Base-by-base conservation (phyloP, 2,797 vertebrate species). In the Kryptolebias ocellatus region DNA sequence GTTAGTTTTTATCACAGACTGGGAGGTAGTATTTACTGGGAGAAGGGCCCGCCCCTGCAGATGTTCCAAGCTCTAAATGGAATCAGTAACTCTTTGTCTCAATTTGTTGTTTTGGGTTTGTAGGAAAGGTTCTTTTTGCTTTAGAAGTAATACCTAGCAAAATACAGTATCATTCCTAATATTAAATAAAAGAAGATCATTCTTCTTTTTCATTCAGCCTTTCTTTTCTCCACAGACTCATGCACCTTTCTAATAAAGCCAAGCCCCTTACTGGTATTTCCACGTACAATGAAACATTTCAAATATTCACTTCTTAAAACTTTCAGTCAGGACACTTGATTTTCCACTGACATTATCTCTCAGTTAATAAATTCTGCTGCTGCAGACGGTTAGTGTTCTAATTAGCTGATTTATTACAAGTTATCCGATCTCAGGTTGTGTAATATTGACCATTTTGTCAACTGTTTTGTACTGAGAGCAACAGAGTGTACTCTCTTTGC, bases 291-390 rank as follows among this genome's bases (percentile, higher is more conserved):
- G 28, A 65, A 67, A 59, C 16, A 55, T 64, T 61, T 62, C 50
- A 70, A 71, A 78, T 37, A 74, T 76, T 76, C 17, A 62, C 52
- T 16, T 47, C 34, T 65, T 67, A 76, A 65, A 63, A 72, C 44
- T 44, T 71, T 59, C 64, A 57, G 58, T 58, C 54, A 54, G 63
- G 44, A 52, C 64, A 74, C 66, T 61, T n/a, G n/a, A 66, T 80
- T 73, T 67, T 24, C 66, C 60, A 74, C 59, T 80, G 53, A 79
- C 72, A 79, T 65, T 46, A 59, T 72, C 67, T 67, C 64, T 64
- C 57, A 76, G 51, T 70, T 78, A 76, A 82, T 81, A 74, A 84
- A 88, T 86, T 71, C 80, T 64, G 80, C 55, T 68, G 60, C 69
- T 76, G 53, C 71, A 76, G 67, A 61, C 67, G 66, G 83, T 88